A percentile compares a stretch with the other conserved stretches of the same genome.
Conservation (phyloP, 2,113 vertebrate genomes). For the Prunella himalayana region DNA sequence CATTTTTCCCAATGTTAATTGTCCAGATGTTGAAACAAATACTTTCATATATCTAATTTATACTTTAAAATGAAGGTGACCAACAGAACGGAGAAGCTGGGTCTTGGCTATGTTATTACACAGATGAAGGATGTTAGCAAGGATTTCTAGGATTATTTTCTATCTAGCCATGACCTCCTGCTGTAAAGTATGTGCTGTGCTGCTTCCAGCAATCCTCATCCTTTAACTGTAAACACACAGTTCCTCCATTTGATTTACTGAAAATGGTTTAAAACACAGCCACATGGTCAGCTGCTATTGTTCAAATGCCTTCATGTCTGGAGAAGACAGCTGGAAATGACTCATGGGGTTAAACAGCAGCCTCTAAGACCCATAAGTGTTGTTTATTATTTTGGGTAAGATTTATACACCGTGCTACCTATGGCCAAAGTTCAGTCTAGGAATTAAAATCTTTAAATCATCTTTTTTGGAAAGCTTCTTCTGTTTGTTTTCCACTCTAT, state of each 20-base stretch:
- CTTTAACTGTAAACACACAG: background rate
- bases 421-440: background rate
- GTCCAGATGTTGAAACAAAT: background rate
- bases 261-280: slow-evolving; percentile 19
- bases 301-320: slow-evolving; percentile 45
- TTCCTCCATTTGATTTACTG: slow-evolving; percentile 28
- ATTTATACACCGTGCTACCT: background rate
- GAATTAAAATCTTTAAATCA: background rate
- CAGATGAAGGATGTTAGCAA: background rate
- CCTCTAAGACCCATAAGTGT: background rate
- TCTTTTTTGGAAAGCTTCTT: background rate
- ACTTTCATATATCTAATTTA: background rate
- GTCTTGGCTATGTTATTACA: background rate
- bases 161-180: background rate
- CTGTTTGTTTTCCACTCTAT: background rate
- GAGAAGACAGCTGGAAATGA: slow-evolving; percentile 60
- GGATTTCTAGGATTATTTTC: slow-evolving; percentile 15
- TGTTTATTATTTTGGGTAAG: background rate
- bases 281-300: slow-evolving; percentile 43
- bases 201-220: background rate
- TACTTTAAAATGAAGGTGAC: background rate
- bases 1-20: background rate
- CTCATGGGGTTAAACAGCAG: background rate
- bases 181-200: background rate
- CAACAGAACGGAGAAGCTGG: background rate